These are phyloP conservation scores for Ictalurus punctatus DNA, from an alignment of 2,113 vertebrate species.

Conservation along the genomic window DNA sequence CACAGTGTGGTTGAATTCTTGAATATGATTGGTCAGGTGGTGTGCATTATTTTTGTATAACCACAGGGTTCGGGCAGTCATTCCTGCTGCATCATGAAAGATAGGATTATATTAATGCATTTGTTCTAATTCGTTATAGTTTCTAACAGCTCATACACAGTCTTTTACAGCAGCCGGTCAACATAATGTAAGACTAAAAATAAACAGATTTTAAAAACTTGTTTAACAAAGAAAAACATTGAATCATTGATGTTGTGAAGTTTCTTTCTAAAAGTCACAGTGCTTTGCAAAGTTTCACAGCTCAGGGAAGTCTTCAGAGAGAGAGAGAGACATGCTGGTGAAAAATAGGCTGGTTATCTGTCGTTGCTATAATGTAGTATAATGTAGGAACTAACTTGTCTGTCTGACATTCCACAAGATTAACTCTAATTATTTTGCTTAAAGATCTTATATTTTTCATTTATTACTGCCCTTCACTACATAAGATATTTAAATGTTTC, in stretches of 20 bases:
- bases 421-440: background rate
- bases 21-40: background rate
- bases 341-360: background rate
- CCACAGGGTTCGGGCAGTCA: background rate
- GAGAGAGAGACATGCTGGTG: background rate
- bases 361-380: background rate
- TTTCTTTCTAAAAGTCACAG: background rate
- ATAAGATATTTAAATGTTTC: too few relatives aligned
- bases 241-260: background rate
- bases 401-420: background rate
- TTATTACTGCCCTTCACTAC: too few relatives aligned
- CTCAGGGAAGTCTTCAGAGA: background rate
- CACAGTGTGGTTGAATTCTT: background rate
- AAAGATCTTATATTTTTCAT: too few relatives aligned
- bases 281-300: background rate
- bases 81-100: background rate
- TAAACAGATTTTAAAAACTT: background rate
- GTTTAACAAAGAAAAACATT: background rate
- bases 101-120: background rate
- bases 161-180: background rate
- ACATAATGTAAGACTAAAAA: background rate
- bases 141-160: background rate
- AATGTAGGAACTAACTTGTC: background rate
- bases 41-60: background rate
- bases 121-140: background rate